These are phyloP conservation scores for Umimayanthus kanabou DNA, from an alignment of 92 coral and sea anemone genomes.

Conservation along the genomic window DNA sequence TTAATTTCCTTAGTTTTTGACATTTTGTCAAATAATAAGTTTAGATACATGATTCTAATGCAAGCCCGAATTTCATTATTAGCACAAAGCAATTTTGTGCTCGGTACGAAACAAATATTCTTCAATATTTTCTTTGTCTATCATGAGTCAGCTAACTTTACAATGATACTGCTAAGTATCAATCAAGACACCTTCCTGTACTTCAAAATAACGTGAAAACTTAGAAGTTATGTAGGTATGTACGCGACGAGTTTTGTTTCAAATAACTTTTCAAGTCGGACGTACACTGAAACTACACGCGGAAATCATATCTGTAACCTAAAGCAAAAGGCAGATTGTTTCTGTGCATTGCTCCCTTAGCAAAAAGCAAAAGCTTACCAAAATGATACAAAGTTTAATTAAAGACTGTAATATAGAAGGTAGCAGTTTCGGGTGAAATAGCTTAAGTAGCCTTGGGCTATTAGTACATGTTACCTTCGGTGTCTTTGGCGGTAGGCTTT, in stretches of 20 bases:
- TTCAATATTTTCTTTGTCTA: neutral
- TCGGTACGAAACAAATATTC: neutral
- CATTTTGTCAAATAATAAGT: neutral
- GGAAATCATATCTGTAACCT: neutral
- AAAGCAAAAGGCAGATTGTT: neutral
- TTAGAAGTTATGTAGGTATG: neutral
- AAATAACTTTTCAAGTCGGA: neutral
- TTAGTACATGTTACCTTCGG: conserved; percentile 19
- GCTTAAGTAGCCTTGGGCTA: conserved; percentile 31
- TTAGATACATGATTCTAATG: neutral
- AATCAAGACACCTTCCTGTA: conserved; percentile 14
- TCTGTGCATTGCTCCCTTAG: neutral
- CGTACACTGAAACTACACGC: neutral
- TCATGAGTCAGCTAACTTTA: neutral
- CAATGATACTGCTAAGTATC: neutral
- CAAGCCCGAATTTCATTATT: neutral
- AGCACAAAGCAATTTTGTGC: conserved; percentile 19
- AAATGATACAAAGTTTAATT: conserved; percentile 1
- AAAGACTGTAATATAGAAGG: neutral
- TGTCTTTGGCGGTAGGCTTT: conserved; percentile 38
- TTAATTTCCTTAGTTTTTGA: conserved; percentile 18
- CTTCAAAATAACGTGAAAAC: conserved; percentile 9
- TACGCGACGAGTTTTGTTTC: neutral
- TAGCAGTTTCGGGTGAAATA: conserved; percentile 4
- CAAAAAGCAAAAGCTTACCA: neutral